Conservation (phyloP, 2,113 vertebrate genomes). For the Oncorhynchus gorbuscha region DNA sequence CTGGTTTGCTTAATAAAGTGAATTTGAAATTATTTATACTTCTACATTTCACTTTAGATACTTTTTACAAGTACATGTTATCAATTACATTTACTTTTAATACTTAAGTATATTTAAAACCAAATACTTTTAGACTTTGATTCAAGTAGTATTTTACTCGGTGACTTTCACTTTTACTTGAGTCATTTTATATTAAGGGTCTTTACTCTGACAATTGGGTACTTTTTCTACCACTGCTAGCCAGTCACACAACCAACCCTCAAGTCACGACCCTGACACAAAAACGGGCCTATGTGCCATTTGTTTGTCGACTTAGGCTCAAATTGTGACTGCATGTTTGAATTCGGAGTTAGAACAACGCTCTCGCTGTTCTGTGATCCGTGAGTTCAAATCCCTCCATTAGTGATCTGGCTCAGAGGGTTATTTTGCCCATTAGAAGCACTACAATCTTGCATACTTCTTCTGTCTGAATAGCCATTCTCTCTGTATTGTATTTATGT, state of each 20-base stretch:
- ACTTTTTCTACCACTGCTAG: no score
- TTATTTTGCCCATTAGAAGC: conserved; percentile 72
- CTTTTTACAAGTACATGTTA: no score
- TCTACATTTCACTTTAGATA: no score
- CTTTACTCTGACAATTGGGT: no score
- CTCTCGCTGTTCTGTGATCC: conserved; percentile 61
- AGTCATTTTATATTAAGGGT: no score
- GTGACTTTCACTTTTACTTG: no score
- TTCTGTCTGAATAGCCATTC: conserved; percentile 71
- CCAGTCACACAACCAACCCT: neutral
- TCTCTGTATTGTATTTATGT: conserved; percentile 80
- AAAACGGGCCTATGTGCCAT: neutral
- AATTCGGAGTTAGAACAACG: conserved; percentile 51
- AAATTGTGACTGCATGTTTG: neutral
- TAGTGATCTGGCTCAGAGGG: conserved; percentile 64
- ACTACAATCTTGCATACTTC: conserved; percentile 39
- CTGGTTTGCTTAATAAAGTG: no score
- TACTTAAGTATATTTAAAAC: no score
- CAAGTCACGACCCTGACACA: neutral
- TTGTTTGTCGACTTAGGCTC: neutral
- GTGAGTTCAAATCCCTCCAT: neutral
- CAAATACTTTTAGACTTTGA: no score
- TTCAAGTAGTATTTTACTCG: no score
- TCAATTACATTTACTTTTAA: no score
- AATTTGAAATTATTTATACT: no score